Evolutionary conservation across 2,888 invertebrate genomes (phyloP).

Genomic region (Cyclophora albipunctata): DNA sequence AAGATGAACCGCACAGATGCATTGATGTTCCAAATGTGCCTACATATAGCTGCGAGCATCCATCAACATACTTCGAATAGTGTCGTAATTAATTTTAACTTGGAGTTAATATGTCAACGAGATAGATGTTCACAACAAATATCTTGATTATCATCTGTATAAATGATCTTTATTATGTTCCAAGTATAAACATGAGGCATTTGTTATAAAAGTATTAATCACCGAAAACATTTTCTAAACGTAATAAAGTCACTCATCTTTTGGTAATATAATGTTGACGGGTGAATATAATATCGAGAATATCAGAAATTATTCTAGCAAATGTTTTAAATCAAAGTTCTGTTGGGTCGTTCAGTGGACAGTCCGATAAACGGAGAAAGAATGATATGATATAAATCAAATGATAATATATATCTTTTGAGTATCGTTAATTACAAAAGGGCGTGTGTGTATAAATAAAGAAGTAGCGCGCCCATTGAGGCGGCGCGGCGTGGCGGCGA

Average conservation of each 20-base stretch:
- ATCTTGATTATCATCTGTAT: slow-evolving; percentile 7
- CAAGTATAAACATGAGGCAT: no score
- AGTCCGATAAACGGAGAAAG: slow-evolving; percentile 9
- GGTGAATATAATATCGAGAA: no score
- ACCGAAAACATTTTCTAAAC: no score
- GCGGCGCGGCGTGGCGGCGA: slow-evolving; percentile 54
- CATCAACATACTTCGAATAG: no score
- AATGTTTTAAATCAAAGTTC: no score
- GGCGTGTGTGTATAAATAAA: slow-evolving; percentile 65
- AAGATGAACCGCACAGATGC: not conserved
- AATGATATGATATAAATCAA: slow-evolving; percentile 60
- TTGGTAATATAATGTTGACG: no score
- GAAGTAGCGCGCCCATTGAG: slow-evolving; percentile 57
- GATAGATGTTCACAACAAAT: not conserved
- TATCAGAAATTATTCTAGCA: no score
- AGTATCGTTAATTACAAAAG: slow-evolving; percentile 70
- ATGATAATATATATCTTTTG: slow-evolving; percentile 56
- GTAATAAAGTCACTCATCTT: no score
- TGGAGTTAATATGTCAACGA: not conserved
- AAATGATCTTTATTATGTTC: not conserved
- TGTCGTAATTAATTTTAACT: not conserved
- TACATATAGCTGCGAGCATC: slow-evolving; percentile 1
- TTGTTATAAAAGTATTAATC: no score
- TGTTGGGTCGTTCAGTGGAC: not conserved
- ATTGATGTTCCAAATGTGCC: slow-evolving; percentile 5